Evolutionary conservation across 2,797 vertebrate species (phyloP), one percentile per base, ranked within the genome.

Genomic region (Microctenopoma steveboyesi): DNA sequence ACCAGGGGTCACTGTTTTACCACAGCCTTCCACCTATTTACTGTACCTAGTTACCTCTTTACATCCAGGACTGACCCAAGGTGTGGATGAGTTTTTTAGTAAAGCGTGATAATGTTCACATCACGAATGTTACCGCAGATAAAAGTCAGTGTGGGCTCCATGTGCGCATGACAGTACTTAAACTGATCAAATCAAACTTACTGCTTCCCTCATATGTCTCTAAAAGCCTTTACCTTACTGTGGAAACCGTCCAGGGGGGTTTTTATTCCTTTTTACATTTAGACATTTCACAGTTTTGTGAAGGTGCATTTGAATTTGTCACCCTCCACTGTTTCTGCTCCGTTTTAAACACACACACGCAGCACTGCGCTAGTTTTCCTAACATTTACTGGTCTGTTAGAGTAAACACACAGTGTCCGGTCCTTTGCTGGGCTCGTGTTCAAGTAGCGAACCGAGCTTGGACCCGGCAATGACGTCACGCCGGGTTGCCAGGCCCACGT

Each of bases 391-490:
- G 7, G 2, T 8, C 47, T 49, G 14, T 33, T 28, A 16, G 45
- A 48, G 54, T 53, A 66, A 78, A 74, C 74, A 68, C 46, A 27
- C 3, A 10, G 33, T 48, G 64, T 28, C 25, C 30, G 9, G 33
- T 35, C 33, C 33, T 35, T 7, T 15, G 10, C 40, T 45, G 52
- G 49, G 46, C 54, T n/a, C 58, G 51, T 18, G 37, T 46, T 25
- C 43, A 30, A 1, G 37, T 40, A 54, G 64, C 40, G 61, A 59
- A 47, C 5, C 51, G 65, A 4, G 47, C 78, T 80, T 60, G 37
- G 79, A 43, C 58, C 14, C 11, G 40, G 8, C 39, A 78, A 13
- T 88, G 83, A 90, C 48, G 89, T 91, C 89, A 91, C 79, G 48
- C 47, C 64, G 64, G 63, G 57, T 69, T 76, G 60, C 81, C 81